phyloP scores from a whole-genome alignment of 2,888 invertebrate genomes.

The Eulithis prunata region DNA sequence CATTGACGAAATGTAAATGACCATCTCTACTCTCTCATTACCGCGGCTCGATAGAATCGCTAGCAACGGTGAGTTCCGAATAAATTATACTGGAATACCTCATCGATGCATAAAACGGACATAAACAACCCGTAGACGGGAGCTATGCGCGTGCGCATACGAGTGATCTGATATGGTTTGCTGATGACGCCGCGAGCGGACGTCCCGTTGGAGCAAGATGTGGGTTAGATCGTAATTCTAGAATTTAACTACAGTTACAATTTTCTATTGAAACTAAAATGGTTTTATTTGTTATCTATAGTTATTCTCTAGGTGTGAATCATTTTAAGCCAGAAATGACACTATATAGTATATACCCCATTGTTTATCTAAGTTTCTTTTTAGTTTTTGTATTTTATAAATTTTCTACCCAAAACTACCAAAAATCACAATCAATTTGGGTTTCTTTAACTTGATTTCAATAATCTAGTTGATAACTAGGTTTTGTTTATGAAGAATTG shows the following conservation, averaged over 20 bases:
- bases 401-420: too few species aligned
- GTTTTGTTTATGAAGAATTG: too few species aligned
- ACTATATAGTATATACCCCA: too few species aligned
- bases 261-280: neutral
- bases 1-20: slow-evolving; percentile 24
- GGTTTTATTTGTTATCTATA: too few species aligned
- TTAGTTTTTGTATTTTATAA: too few species aligned
- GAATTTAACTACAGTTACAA: neutral
- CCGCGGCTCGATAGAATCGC: slow-evolving; percentile 24
- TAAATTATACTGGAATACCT: slow-evolving; percentile 30
- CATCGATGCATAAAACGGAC: slow-evolving; percentile 25
- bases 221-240: slow-evolving; percentile 3
- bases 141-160: slow-evolving; percentile 17
- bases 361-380: too few species aligned
- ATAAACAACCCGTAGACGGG: slow-evolving; percentile 20
- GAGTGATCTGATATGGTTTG: slow-evolving; percentile 22
- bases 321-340: too few species aligned
- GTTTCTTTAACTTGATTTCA: too few species aligned
- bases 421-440: too few species aligned
- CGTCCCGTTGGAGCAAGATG: slow-evolving; percentile 3
- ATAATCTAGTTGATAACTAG: too few species aligned
- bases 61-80: slow-evolving; percentile 28
- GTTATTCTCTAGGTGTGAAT: too few species aligned
- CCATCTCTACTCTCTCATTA: slow-evolving; percentile 21
- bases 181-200: slow-evolving; percentile 20